These are phyloP conservation scores for Hydropsyche betteni DNA, from an alignment of 2,888 invertebrate species.

Conservation along the genomic window DNA sequence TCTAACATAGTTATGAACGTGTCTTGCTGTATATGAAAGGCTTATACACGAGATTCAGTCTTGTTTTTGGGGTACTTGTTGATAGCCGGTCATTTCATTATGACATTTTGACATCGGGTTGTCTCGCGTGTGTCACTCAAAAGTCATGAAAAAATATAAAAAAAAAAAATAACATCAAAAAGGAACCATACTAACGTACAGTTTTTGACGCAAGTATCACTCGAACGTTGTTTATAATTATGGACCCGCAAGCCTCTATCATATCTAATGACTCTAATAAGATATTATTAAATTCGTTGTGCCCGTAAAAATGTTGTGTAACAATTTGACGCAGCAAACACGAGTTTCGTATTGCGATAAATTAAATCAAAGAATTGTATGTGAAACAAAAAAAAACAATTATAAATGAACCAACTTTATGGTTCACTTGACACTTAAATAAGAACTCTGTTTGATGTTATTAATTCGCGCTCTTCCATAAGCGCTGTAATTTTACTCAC, in stretches of 20 bases:
- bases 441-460: constrained; percentile 18
- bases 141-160: neutral
- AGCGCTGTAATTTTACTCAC: constrained; percentile 18
- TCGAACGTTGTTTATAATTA: constrained; percentile 27
- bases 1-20: neutral
- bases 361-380: constrained; percentile 1
- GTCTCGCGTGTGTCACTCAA: constrained; percentile 30
- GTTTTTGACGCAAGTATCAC: constrained; percentile 21
- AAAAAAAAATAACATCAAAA: neutral
- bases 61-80: constrained; percentile 21
- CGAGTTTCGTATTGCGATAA: constrained; percentile 18
- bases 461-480: constrained; percentile 21
- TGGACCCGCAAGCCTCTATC: constrained; percentile 25
- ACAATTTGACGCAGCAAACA: constrained; percentile 5
- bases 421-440: constrained; percentile 29
- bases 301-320: constrained; percentile 28
- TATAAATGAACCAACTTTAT: neutral
- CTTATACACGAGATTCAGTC: neutral
- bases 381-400: neutral
- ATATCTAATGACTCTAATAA: constrained; percentile 32
- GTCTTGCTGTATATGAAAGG: neutral
- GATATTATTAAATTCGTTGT: constrained; percentile 33
- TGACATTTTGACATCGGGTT: constrained; percentile 31
- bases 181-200: constrained; percentile 9
- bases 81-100: constrained; percentile 18